Percentiles rank a stretch among this genome's conserved stretches.
Conservation (phyloP, 2,797 vertebrate species). For the Salmo trutta region DNA sequence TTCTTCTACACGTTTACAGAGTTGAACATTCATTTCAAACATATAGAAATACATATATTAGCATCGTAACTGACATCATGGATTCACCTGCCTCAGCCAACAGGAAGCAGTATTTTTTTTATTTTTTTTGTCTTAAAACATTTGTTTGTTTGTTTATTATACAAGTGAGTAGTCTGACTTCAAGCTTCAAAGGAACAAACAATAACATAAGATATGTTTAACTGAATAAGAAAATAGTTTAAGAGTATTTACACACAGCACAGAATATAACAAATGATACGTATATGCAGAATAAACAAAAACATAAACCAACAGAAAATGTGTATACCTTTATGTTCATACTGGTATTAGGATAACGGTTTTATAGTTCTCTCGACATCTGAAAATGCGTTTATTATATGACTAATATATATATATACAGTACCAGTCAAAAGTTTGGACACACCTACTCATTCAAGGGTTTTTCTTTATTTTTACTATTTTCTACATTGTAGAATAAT, state of each 20-base stretch:
- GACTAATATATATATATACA: conserved; percentile 45
- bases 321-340: conserved; percentile 56
- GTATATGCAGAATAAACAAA: conserved; percentile 2
- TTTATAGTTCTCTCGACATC: conserved; percentile 38
- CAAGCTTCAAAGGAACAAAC: conserved; percentile 46
- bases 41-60: conserved; percentile 54
- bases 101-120: conserved; percentile 44
- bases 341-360: conserved; percentile 47
- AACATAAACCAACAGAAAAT: conserved; percentile 39
- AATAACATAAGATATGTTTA: conserved; percentile 8
- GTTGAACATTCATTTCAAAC: conserved; percentile 65
- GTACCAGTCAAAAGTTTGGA: too few relatives aligned
- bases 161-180: conserved; percentile 40
- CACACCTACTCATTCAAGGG: too few relatives aligned
- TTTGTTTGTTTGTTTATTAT: conserved; percentile 24
- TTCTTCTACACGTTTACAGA: conserved; percentile 50
- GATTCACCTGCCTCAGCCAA: conserved; percentile 60
- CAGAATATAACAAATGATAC: conserved; percentile 30
- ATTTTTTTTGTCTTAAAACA: conserved; percentile 20
- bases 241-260: conserved; percentile 35
- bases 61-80: conserved; percentile 76
- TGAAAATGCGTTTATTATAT: conserved; percentile 47
- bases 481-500: too few relatives aligned
- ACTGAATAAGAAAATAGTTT: conserved; percentile 38
- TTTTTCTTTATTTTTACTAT: too few relatives aligned